A percentile compares a stretch with the other conserved stretches of the same genome.
phyloP scores from a whole-genome alignment of 2,888 invertebrate genomes.

The Ctenicera cuprea region DNA sequence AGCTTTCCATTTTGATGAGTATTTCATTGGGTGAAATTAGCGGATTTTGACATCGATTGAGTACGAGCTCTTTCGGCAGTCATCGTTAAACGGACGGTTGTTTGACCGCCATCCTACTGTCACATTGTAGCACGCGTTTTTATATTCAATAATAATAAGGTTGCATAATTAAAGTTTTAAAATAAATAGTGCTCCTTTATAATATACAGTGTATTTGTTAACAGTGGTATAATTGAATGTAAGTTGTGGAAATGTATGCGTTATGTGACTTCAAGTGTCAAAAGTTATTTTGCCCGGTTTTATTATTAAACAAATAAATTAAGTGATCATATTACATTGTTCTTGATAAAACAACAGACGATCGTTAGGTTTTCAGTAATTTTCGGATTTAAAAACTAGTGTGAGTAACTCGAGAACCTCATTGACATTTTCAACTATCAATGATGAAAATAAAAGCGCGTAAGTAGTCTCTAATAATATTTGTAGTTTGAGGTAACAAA shows the following conservation, averaged over 20 bases:
- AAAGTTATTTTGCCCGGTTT: conserved; percentile 25
- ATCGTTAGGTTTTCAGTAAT: not conserved
- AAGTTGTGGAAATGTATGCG: not conserved
- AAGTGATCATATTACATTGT: conserved; percentile 1
- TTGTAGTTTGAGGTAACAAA: not conserved
- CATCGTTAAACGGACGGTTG: conserved; percentile 49
- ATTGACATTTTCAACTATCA: conserved; percentile 50
- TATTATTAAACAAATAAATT: conserved; percentile 37
- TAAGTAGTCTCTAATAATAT: conserved; percentile 43
- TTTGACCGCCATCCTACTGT: conserved; percentile 59
- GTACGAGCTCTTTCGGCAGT: conserved; percentile 9
- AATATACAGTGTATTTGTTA: not conserved
- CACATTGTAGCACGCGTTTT: conserved; percentile 57
- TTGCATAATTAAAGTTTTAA: conserved; percentile 51
- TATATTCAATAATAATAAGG: conserved; percentile 45
- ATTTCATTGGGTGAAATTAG: conserved; percentile 68
- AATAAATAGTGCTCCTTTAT: not conserved
- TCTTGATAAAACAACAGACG: not conserved
- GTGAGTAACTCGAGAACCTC: not conserved
- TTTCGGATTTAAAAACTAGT: not conserved
- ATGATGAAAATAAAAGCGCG: conserved; percentile 57
- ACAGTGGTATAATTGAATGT: not conserved
- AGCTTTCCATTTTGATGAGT: too few relatives aligned
- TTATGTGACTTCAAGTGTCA: not conserved
- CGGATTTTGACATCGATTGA: conserved; percentile 9